Base-by-base conservation (phyloP, 2,888 invertebrate genomes). In the Erynnis tages region DNA sequence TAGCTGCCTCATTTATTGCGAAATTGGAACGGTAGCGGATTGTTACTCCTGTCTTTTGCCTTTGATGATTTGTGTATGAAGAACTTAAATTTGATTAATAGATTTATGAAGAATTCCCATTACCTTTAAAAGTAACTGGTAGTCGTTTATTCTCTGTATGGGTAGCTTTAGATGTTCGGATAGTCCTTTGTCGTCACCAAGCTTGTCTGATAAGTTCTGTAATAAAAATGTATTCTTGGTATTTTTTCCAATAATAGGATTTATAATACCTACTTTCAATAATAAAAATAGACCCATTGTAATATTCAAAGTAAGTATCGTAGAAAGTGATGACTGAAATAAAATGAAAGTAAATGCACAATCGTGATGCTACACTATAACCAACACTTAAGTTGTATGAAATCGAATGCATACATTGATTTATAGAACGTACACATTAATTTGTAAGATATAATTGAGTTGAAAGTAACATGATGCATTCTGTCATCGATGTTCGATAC, bases 81-180 rank as follows among this genome's bases (percentile, higher is more conserved):
- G n/a, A n/a, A 25, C 7, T 25, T 2, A 25, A 4, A 8, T 25
- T 4, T 25, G 2, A 4, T 16, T 7, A 6, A 16, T 34, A 34
- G 1, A 13, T 32, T 32, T 32, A 7, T 2, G 11, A 34, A 21
- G 1, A 16, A n/a, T n/a, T 21, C 6, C 6, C 21, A 21, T 55
- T 56, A 96, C 98, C 95, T 97, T 97, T 63, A 98, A 91, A 57
- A 98, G 93, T 70, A 97, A 94, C 89, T 97, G 97, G 86, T 98
- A 98, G 91, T 98, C 97, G 93, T 97, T 97, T 82, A 98, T 97
- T 79, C 98, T 93, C 91, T 97, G 97, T 76, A 97, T 95, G 67
- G 98, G 97, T 70, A 97, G 93, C 89, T 97, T 96, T 67, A 98
- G 92, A 90, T 98, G 97, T 85, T 97, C 97, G 71, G 94, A 91